Percentiles rank a stretch among this genome's conserved stretches.
Conservation (phyloP, 2,797 vertebrate genomes). For the Iguana delicatissima region DNA sequence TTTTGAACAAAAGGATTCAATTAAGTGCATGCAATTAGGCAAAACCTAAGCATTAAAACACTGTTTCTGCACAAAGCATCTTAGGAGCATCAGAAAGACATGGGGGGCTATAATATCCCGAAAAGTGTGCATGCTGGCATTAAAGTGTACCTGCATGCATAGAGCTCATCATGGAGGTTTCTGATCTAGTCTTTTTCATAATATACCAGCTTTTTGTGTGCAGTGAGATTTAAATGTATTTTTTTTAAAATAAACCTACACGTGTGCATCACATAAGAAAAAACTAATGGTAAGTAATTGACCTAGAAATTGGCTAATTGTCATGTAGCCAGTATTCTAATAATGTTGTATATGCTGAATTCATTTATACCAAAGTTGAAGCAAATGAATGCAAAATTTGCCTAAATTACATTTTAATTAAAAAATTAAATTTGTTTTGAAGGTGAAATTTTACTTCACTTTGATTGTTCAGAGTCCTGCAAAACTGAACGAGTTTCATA, state of each 20-base stretch:
- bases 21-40: too few species aligned
- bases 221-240: not conserved
- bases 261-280: not conserved
- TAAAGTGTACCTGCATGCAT: not conserved
- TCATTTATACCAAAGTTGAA: slow-evolving; percentile 2
- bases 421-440: not conserved
- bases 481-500: not conserved
- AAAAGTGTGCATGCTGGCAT: not conserved
- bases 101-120: not conserved
- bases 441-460: not conserved
- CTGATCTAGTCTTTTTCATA: not conserved
- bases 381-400: not conserved
- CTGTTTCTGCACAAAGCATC: not conserved
- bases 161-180: not conserved
- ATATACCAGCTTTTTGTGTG: not conserved
- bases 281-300: not conserved
- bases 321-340: not conserved
- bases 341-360: not conserved
- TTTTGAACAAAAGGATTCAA: too few species aligned
- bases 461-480: not conserved
- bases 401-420: too few species aligned
- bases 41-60: not conserved
- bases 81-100: not conserved
- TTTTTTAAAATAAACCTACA: not conserved
- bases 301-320: not conserved